Evolutionary conservation across 2,797 vertebrate species (phyloP).

Genomic region (Galagoides demidoff): DNA sequence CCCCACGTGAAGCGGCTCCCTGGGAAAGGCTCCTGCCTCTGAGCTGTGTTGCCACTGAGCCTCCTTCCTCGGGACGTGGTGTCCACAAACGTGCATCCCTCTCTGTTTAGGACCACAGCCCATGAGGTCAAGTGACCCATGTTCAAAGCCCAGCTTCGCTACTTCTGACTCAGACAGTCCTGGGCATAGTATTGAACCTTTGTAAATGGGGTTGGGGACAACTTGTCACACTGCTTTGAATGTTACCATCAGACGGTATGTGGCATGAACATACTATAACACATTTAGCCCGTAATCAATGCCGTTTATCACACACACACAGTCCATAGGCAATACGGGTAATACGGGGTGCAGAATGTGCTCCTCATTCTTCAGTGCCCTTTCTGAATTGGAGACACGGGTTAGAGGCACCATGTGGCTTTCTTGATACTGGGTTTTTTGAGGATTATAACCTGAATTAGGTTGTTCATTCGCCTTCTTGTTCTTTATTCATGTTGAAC

Average conservation of each 20-base stretch:
- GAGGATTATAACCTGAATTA: not conserved
- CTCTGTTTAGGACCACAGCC: accelerated
- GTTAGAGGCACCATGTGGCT: not conserved
- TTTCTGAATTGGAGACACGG: not conserved
- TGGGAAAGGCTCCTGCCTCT: not conserved
- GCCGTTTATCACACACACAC: not conserved
- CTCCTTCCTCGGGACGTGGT: accelerated
- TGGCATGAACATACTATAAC: not conserved
- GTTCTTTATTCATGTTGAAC: not conserved
- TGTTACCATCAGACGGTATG: not conserved
- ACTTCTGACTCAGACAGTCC: not conserved
- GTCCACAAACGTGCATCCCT: accelerated
- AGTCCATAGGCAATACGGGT: not conserved
- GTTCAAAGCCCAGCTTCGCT: not conserved
- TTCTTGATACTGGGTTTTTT: not conserved
- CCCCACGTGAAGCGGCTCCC: accelerated
- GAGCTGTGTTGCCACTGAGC: accelerated
- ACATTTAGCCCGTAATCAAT: not conserved
- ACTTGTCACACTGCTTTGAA: not conserved
- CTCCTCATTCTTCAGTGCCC: not conserved
- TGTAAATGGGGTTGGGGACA: not conserved
- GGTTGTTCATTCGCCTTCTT: too few relatives aligned
- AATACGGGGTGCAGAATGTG: not conserved
- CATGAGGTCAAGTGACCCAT: not conserved
- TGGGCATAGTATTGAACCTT: not conserved